Evolutionary conservation across 2,797 vertebrate genomes (phyloP).

Genomic region (Glossophaga mutica): DNA sequence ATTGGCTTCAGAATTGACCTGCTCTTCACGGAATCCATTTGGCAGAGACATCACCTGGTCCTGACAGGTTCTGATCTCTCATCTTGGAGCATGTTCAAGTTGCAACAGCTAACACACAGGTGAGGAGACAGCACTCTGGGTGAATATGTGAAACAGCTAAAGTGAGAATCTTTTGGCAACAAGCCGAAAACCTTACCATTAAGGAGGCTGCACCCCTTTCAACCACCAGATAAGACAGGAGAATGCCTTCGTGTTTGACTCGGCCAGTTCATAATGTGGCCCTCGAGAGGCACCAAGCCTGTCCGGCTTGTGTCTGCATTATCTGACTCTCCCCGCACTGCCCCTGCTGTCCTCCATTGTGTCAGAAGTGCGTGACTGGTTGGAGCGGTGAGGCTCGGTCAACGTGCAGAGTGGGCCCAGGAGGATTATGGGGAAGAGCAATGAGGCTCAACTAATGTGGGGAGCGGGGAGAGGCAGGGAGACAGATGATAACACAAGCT

Average conservation of each 20-base stretch:
- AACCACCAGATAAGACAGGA: conserved; percentile 71
- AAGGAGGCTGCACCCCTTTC: conserved; percentile 75
- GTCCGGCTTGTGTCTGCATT: conserved; percentile 76
- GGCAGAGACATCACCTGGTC: not conserved
- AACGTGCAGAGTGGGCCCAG: not conserved
- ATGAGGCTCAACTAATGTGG: conserved; percentile 66
- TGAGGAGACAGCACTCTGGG: not conserved
- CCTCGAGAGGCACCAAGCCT: conserved; percentile 66
- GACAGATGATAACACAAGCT: conserved; percentile 4
- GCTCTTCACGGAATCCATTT: not conserved
- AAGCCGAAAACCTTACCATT: conserved; percentile 70
- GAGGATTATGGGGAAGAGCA: conserved; percentile 64
- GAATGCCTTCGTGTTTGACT: conserved; percentile 80
- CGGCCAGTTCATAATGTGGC: conserved; percentile 79
- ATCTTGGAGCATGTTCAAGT: not conserved
- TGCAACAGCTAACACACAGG: not conserved
- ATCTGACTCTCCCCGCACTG: conserved; percentile 74
- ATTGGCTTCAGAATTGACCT: not conserved
- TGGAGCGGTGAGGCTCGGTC: conserved; percentile 69
- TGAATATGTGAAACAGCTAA: not conserved
- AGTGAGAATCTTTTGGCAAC: conserved; percentile 36
- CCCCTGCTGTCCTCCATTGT: conserved; percentile 74
- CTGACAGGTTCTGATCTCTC: not conserved
- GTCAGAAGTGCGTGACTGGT: conserved; percentile 76
- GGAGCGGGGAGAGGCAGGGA: not conserved